Evolutionary conservation across 1,140 invertebrate genomes (phyloP).

Genomic region (Sitophilus oryzae): DNA sequence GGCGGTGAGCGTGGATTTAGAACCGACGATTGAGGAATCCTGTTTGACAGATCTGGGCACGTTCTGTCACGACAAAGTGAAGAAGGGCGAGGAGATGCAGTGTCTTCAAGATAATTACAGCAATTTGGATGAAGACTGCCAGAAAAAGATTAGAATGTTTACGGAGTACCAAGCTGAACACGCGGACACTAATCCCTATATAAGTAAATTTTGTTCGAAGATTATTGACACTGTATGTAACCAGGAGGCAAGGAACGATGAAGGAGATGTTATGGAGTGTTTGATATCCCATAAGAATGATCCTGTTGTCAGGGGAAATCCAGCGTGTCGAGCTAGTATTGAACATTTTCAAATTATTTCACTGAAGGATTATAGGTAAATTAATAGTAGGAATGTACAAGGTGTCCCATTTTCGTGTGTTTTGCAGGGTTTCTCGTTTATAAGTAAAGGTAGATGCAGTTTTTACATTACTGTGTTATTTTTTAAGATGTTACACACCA

Average conservation of each 20-base stretch:
- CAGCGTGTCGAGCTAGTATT: conserved; percentile 86
- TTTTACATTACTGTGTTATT: too few relatives aligned
- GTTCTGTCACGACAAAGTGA: conserved; percentile 77
- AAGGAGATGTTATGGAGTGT: conserved; percentile 89
- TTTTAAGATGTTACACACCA: too few relatives aligned
- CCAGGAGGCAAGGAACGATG: conserved; percentile 63
- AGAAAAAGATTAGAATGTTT: conserved; percentile 58
- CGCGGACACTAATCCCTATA: conserved; percentile 78
- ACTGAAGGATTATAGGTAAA: conserved; percentile 75
- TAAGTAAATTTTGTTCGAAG: conserved; percentile 73
- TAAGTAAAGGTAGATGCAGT: too few relatives aligned
- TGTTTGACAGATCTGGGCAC: conserved; percentile 82
- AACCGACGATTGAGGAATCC: conserved; percentile 87
- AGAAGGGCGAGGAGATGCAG: conserved; percentile 80
- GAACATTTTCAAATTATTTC: conserved; percentile 92
- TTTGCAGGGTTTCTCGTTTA: too few relatives aligned
- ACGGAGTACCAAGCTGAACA: conserved; percentile 84
- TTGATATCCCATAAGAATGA: conserved; percentile 90
- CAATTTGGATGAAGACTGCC: conserved; percentile 45
- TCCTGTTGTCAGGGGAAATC: conserved; percentile 61
- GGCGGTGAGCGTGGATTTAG: conserved; percentile 84
- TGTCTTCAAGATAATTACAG: conserved; percentile 92
- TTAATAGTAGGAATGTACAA: neutral
- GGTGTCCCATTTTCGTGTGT: too few relatives aligned
- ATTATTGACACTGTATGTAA: conserved; percentile 79